These are phyloP conservation scores for Portunus trituberculatus DNA, from an alignment of 1,140 invertebrate genomes.

Conservation along the genomic window DNA sequence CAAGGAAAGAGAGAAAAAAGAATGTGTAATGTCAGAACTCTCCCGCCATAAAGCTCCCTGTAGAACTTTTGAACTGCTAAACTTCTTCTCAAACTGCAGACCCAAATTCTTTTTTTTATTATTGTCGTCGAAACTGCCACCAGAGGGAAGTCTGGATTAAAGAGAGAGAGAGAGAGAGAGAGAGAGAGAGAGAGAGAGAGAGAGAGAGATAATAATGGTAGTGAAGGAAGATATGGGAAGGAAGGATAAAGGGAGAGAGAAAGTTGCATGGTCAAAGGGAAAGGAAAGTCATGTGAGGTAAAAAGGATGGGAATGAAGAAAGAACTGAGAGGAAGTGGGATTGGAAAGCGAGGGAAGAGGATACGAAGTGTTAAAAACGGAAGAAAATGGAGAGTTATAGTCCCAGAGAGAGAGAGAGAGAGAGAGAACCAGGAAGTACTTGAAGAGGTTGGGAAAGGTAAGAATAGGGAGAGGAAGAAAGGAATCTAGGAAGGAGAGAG, in stretches of 20 bases:
- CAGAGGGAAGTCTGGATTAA: background rate
- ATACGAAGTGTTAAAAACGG: too few species aligned
- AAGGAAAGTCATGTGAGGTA: too few species aligned
- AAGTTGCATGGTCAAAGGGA: too few species aligned
- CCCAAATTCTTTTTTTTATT: constrained; percentile 12
- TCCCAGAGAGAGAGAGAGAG: background rate
- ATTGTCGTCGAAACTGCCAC: constrained; percentile 1
- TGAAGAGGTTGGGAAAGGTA: background rate
- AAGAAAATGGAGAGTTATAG: too few species aligned
- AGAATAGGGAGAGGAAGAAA: background rate
- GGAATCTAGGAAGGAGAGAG: too few species aligned
- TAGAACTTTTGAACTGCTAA: constrained; percentile 3
- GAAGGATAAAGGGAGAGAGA: too few species aligned
- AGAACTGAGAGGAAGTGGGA: too few species aligned
- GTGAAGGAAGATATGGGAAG: too few species aligned
- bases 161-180: constrained; percentile 20
- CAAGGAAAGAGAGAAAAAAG: background rate
- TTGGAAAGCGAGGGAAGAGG: too few species aligned
- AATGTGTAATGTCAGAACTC: background rate
- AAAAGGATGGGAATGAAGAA: too few species aligned
- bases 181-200: constrained; percentile 20
- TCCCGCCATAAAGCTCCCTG: background rate
- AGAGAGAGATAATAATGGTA: background rate
- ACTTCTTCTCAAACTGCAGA: constrained; percentile 3
- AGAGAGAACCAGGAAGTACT: background rate